These are phyloP conservation scores for Elephantulus edwardii DNA, from an alignment of 2,113 vertebrate species.

Conservation along the genomic window DNA sequence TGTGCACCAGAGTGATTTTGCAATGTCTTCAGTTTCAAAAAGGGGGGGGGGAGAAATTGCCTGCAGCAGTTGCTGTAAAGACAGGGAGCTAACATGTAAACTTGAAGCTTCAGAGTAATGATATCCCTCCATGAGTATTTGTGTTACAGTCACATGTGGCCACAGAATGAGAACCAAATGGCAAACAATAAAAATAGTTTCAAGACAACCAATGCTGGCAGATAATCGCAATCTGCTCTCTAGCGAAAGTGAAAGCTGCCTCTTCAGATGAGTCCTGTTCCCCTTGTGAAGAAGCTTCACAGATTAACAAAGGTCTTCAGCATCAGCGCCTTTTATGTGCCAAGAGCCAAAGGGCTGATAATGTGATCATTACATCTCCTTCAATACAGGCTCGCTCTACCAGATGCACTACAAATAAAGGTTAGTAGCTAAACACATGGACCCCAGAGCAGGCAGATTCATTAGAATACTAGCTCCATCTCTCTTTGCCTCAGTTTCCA, in stretches of 20 bases:
- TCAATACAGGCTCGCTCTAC: background rate
- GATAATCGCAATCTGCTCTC: background rate
- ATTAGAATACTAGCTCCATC: background rate
- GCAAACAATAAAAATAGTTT: slow-evolving; percentile 63
- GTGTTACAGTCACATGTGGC: slow-evolving; percentile 80
- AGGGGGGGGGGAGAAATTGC: background rate
- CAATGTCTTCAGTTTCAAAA: background rate
- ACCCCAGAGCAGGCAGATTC: background rate
- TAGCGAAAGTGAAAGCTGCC: background rate
- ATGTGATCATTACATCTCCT: background rate
- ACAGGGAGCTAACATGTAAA: slow-evolving; percentile 79
- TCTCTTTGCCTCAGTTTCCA: background rate
- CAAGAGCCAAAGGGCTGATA: background rate
- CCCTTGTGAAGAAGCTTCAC: background rate
- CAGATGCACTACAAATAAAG: background rate
- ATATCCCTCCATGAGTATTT: slow-evolving; percentile 80
- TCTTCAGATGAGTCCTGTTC: background rate
- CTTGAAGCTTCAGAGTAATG: slow-evolving; percentile 77
- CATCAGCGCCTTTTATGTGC: background rate
- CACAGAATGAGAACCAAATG: slow-evolving; percentile 84
- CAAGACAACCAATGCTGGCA: slow-evolving; percentile 29
- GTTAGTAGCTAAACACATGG: background rate
- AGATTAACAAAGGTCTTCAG: background rate
- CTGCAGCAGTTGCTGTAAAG: slow-evolving; percentile 68
- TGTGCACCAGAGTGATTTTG: background rate